Conservation (phyloP, 92 coral and sea anemone species). For the Muricea muricata region DNA sequence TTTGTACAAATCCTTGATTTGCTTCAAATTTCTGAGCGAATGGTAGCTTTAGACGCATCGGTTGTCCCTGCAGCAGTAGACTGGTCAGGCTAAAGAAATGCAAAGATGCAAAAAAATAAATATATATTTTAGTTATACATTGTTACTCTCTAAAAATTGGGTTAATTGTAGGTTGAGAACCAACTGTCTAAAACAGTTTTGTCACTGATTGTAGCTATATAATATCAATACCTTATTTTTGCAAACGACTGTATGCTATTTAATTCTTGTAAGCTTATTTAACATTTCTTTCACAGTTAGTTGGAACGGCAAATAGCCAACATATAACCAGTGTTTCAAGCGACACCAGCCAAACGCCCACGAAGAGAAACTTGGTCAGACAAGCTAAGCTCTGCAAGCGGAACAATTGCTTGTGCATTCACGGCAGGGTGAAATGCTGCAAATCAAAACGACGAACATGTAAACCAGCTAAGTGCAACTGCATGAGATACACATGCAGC, state of each 20-base stretch:
- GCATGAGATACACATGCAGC: not conserved
- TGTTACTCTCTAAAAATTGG: no score
- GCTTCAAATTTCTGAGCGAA: not conserved
- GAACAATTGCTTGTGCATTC: not conserved
- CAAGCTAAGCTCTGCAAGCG: not conserved
- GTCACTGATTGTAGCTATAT: no score
- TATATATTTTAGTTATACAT: no score
- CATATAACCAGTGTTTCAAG: not conserved
- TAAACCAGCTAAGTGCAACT: not conserved
- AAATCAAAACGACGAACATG: not conserved
- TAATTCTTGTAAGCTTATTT: not conserved
- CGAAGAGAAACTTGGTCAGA: not conserved
- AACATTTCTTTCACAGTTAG: not conserved
- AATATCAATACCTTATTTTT: not conserved
- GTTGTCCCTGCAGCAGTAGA: slow-evolving; percentile 10
- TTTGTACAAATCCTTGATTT: not conserved
- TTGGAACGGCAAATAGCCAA: not conserved
- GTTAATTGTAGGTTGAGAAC: no score
- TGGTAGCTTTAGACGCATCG: not conserved
- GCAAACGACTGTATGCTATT: not conserved
- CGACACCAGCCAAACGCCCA: not conserved
- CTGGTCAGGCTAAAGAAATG: not conserved
- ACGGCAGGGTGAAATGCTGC: not conserved
- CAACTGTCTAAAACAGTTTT: no score
- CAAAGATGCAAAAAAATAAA: not conserved